Percentiles rank a stretch among this genome's conserved stretches.
phyloP scores from a whole-genome alignment of 2,888 invertebrate species.

The Agrilus biguttatus region DNA sequence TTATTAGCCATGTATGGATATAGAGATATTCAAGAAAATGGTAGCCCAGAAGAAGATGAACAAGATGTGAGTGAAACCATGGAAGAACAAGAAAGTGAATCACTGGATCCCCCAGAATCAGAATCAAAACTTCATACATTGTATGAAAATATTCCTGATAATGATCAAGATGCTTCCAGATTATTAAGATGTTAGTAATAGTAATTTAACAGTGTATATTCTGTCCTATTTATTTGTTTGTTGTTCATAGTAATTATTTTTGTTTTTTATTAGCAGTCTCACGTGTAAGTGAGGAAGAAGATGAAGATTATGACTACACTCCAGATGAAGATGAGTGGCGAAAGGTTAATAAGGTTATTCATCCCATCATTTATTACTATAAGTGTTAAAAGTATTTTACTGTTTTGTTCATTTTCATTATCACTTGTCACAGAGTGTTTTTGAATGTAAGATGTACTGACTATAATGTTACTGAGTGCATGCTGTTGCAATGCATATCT shows the following conservation, averaged over 20 bases:
- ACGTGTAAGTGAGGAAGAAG: constrained; percentile 64
- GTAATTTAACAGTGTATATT: no score
- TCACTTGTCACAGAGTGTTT: no score
- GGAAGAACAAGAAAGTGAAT: constrained; percentile 29
- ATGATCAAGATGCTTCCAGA: constrained; percentile 31
- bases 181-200: constrained; percentile 34
- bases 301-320: constrained; percentile 69
- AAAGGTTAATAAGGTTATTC: constrained; percentile 39
- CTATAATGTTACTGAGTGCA: no score
- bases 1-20: constrained; percentile 79
- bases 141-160: constrained; percentile 35
- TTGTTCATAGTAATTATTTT: neutral
- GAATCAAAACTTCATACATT: constrained; percentile 41
- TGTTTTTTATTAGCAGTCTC: constrained; percentile 41
- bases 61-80: constrained; percentile 33
- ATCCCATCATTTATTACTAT: constrained; percentile 1
- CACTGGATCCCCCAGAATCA: constrained; percentile 21
- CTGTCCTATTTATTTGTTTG: neutral
- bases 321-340: constrained; percentile 82
- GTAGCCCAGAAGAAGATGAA: constrained; percentile 28
- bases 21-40: constrained; percentile 28
- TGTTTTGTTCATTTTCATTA: neutral
- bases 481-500: no score
- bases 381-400: neutral
- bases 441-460: no score